Percentiles rank a stretch among this genome's conserved stretches.
These are phyloP conservation scores for Endotricha flammealis DNA, from an alignment of 2,888 invertebrate genomes.

Conservation along the genomic window DNA sequence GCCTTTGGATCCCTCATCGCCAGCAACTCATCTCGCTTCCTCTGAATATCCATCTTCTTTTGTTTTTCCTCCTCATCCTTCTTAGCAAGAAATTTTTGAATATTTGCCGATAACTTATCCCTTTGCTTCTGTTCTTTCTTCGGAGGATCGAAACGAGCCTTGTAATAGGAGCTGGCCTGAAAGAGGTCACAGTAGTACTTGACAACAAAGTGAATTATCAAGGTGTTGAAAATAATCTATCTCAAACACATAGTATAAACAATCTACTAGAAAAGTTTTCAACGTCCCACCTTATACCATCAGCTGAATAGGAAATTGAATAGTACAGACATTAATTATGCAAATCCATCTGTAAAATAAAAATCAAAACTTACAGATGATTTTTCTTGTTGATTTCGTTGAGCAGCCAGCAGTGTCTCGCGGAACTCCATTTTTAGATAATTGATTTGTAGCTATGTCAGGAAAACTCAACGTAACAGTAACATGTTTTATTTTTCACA, in stretches of 20 bases:
- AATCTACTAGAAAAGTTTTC: not conserved
- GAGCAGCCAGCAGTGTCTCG: conserved; percentile 68
- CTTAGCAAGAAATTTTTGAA: conserved; percentile 89
- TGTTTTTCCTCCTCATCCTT: conserved; percentile 88
- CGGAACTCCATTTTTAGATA: conserved; percentile 63
- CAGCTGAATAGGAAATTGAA: not conserved
- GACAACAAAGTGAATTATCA: conserved; percentile 6
- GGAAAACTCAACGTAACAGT: conserved; percentile 19
- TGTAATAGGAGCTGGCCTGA: conserved; percentile 80
- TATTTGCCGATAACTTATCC: conserved; percentile 84
- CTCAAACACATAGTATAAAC: not conserved
- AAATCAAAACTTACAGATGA: conserved; percentile 64
- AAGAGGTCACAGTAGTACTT: conserved; percentile 21
- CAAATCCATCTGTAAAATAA: conserved; percentile 27
- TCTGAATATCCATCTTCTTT: conserved; percentile 79
- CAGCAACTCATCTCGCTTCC: conserved; percentile 81
- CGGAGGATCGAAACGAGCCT: conserved; percentile 88
- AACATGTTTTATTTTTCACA: conserved; percentile 44
- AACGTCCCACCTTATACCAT: not conserved
- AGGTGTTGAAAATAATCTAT: not conserved
- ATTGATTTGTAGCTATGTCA: conserved; percentile 15
- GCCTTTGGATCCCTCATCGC: conserved; percentile 85
- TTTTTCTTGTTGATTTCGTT: conserved; percentile 75
- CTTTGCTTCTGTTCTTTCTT: conserved; percentile 86
- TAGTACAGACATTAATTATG: conserved; percentile 1